Percentiles rank a stretch among this genome's conserved stretches.
Conservation (phyloP, 2,797 vertebrate genomes). For the Gambusia yucatana region DNA sequence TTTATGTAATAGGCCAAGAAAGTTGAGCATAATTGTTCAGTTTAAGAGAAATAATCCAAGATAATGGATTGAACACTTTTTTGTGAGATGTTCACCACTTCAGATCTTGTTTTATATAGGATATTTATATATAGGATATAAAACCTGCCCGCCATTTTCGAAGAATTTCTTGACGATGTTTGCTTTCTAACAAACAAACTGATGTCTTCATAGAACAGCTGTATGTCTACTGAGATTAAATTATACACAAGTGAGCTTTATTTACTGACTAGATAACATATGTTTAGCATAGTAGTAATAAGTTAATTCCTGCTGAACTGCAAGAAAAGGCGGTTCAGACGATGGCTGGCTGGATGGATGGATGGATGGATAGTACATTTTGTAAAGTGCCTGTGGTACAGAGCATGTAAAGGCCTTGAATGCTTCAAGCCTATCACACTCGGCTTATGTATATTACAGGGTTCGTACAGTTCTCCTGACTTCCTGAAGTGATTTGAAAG, state of each 20-base stretch:
- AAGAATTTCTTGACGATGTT: not conserved
- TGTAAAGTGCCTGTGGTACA: conserved; percentile 12
- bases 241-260: not conserved
- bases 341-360: too few relatives aligned
- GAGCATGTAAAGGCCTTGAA: conserved; percentile 9
- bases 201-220: not conserved
- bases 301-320: too few relatives aligned
- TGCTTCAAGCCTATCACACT: conserved; percentile 4
- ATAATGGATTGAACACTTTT: not conserved
- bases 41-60: not conserved
- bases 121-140: too few relatives aligned
- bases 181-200: not conserved
- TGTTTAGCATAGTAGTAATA: not conserved
- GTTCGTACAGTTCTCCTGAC: not conserved
- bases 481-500: not conserved
- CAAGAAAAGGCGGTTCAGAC: too few relatives aligned
- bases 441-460: not conserved
- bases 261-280: not conserved
- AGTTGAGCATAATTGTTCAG: not conserved
- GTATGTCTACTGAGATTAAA: not conserved
- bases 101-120: not conserved
- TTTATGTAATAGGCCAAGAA: not conserved
- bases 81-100: not conserved
- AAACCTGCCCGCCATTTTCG: not conserved
- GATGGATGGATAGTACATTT: too few relatives aligned